Percentiles rank a stretch among this genome's conserved stretches.
Evolutionary conservation across 2,797 vertebrate species (phyloP).

Genomic region (Gadopsis bispinosus): DNA sequence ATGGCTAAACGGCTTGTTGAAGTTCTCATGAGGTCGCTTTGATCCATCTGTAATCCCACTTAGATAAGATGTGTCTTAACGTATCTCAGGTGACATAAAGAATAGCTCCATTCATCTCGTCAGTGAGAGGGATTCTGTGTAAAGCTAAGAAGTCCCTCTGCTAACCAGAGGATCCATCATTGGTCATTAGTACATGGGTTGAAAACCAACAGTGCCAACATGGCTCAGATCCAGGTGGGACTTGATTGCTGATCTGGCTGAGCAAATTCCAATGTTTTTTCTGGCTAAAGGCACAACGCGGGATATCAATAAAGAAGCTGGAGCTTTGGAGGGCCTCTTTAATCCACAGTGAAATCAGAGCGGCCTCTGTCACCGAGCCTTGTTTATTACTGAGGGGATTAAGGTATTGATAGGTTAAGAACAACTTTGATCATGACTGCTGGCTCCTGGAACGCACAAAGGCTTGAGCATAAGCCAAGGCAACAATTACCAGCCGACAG

Average conservation of each 20-base stretch:
- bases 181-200: slow-evolving; percentile 45
- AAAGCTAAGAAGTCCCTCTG: slow-evolving; percentile 24
- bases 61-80: slow-evolving; percentile 29
- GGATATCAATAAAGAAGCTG: slow-evolving; percentile 40
- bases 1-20: slow-evolving; percentile 45
- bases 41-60: slow-evolving; percentile 59
- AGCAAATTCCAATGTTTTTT: slow-evolving; percentile 42
- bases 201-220: slow-evolving; percentile 1
- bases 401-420: slow-evolving; percentile 73
- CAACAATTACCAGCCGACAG: slow-evolving; percentile 76
- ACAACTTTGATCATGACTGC: slow-evolving; percentile 80
- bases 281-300: slow-evolving; percentile 38
- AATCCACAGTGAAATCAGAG: slow-evolving; percentile 70
- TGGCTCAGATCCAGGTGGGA: slow-evolving; percentile 42
- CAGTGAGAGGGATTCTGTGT: slow-evolving; percentile 30
- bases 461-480: slow-evolving; percentile 71
- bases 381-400: slow-evolving; percentile 77
- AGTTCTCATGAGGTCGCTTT: slow-evolving; percentile 41
- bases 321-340: slow-evolving; percentile 55
- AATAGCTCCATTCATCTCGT: slow-evolving; percentile 60
- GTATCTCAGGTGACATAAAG: slow-evolving; percentile 49
- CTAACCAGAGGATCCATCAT: slow-evolving; percentile 41
- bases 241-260: slow-evolving; percentile 13
- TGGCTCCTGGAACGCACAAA: slow-evolving; percentile 72
- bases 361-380: slow-evolving; percentile 56